Evolutionary conservation across 2,888 invertebrate genomes (phyloP), one percentile per base, ranked within the genome.

Genomic region (Microplitis deprimator): DNA sequence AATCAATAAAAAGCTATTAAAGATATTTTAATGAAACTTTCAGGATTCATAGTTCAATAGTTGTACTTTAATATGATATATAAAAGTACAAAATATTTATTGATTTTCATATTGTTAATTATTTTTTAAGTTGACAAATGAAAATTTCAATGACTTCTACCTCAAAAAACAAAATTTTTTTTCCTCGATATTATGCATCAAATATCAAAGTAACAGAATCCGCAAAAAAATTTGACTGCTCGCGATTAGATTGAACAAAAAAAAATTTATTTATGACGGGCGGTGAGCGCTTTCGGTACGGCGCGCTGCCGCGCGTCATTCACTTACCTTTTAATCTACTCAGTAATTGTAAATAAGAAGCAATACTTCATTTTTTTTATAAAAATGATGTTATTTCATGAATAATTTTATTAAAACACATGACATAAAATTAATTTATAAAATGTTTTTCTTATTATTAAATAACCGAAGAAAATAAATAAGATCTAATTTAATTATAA

Each of bases 321-420:
- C 6, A n/a, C 62, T 62, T 62, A 62, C 16, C 62, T 17, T 62
- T 17, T 17, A 0, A 5, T 62, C 62, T 62, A 62, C 62, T 62
- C 62, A 62, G 16, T 62, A n/a, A 62, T 62, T 17, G 7, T 62
- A 62, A 62, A n/a, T 62, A 62, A 62, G 62, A 62, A n/a, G n/a
- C 1, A 62, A 62, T 62, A n/a, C 6, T 62, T 62, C 16, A 62
- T 62, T 62, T 62, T 62, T 62, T 17, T 17, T 17, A n/a, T 62
- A 62, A 62, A 62, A 62, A 62, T 62, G 16, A 62, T n/a, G n/a
- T 62, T 62, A 41, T 41, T 41, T 41, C 0, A 41, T 10, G 41
- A 6, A 41, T 41, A 41, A 41, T 41, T 41, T 41, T 41, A 41
- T 6, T 41, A 41, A 41, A 41, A 41, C 3, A 41, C 41, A 41